Evolutionary conservation across 2,888 invertebrate species (phyloP).

Genomic region (Athripsodes cinereus): DNA sequence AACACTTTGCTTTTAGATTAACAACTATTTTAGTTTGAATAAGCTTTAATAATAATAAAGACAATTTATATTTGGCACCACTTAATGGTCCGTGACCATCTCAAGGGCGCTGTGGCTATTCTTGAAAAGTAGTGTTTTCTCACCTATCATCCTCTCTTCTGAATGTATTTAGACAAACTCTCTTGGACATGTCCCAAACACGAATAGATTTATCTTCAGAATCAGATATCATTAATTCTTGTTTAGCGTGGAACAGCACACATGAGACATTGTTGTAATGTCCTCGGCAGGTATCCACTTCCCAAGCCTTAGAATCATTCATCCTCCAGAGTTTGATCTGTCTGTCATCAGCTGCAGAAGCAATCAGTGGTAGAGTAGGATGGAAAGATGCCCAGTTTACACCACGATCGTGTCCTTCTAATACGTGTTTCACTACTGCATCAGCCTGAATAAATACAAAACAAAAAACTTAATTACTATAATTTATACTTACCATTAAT

Average conservation of each 20-base stretch:
- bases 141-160: constrained; percentile 84
- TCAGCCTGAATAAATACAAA: constrained; percentile 83
- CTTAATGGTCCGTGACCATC: too few species aligned
- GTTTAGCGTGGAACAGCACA: constrained; percentile 93
- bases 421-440: constrained; percentile 84
- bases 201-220: constrained; percentile 97
- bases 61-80: too few species aligned
- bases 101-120: too few species aligned
- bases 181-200: constrained; percentile 97
- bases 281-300: constrained; percentile 98
- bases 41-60: too few species aligned
- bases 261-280: constrained; percentile 99
- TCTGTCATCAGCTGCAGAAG: constrained; percentile 97
- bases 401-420: constrained; percentile 93
- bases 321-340: constrained; percentile 97
- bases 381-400: constrained; percentile 99
- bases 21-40: too few species aligned
- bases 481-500: too few species aligned
- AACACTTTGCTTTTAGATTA: too few species aligned
- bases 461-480: too few species aligned
- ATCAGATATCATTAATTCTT: constrained; percentile 94
- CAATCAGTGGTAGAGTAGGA: constrained; percentile 87
- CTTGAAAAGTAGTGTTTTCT: too few species aligned
- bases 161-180: constrained; percentile 87
- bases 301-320: constrained; percentile 99